Evolutionary conservation across 2,888 invertebrate species (phyloP), one percentile per base, ranked within the genome.

Genomic region (Thymelicus lineola): DNA sequence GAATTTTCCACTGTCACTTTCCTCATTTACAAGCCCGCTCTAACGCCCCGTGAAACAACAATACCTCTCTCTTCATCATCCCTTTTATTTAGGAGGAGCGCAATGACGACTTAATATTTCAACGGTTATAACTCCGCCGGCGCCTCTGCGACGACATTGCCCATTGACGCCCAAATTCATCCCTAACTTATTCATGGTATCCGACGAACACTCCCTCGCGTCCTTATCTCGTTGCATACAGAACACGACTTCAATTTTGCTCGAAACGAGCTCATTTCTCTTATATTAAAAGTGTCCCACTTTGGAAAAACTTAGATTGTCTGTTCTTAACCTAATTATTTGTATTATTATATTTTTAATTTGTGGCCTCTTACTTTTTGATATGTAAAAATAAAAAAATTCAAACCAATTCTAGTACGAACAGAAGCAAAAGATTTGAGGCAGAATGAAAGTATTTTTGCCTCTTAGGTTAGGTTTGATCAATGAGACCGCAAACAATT

Each of bases 101-200:
- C 63, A 60, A 66, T 67, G 64, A 63, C 62, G 53, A 71, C 50
- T 77, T 74, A 75, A 77, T 76, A 75, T 75, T 73, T 72, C 61
- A 76, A 71, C 63, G 62, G 61, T 72, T 68, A 77, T 80, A 64
- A 70, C 75, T 75, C 74, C 70, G 57, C 66, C 50, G 73, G 71
- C 73, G 72, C 73, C 70, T 70, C 65, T 67, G 67, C 67, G 70
- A 69, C 75, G 75, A 73, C 77, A 76, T 78, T 81, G 80, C 77
- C 79, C 81, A 81, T 86, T 82, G 83, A 81, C 80, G 84, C 76
- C 80, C 78, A 82, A 85, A 84, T 84, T 80, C 76, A 72, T 71
- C 75, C 75, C 79, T 89, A 79, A 88, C 73, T 87, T 89, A 91
- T 90, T 88, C 87, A 89, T 87, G 84, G 78, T 81, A 81, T 81